These are phyloP conservation scores for Actinopyga echinites DNA, from an alignment of 53 echinoderm and acorn worm genomes.

Conservation along the genomic window DNA sequence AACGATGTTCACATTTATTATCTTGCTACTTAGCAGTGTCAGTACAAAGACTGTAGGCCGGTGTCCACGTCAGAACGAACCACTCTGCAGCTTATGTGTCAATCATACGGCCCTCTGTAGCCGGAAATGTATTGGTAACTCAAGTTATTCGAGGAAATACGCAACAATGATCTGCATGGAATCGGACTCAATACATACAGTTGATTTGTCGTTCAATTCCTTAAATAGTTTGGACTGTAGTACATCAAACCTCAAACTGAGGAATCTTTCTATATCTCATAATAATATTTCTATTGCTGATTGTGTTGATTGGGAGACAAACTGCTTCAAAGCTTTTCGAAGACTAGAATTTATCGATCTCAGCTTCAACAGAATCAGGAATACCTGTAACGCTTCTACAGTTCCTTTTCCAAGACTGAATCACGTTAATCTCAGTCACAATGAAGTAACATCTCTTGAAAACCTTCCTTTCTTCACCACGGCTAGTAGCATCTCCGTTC, in stretches of 20 bases:
- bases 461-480: background rate
- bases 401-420: background rate
- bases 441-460: background rate
- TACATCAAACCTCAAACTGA: background rate
- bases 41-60: background rate
- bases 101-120: slow-evolving; percentile 1
- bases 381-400: background rate
- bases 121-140: slow-evolving; percentile 1
- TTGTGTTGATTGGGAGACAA: background rate
- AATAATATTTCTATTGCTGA: background rate
- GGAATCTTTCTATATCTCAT: background rate
- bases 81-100: background rate
- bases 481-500: background rate
- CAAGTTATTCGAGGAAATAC: background rate
- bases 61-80: too few species aligned
- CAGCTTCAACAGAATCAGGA: background rate
- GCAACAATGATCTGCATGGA: background rate
- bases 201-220: background rate
- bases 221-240: background rate
- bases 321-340: background rate
- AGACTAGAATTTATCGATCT: background rate
- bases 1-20: too few species aligned
- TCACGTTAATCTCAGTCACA: slow-evolving; percentile 15
- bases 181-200: background rate
- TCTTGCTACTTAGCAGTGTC: too few species aligned